Evolutionary conservation across 1,140 invertebrate genomes (phyloP).

Genomic region (Lepidostoma basale): DNA sequence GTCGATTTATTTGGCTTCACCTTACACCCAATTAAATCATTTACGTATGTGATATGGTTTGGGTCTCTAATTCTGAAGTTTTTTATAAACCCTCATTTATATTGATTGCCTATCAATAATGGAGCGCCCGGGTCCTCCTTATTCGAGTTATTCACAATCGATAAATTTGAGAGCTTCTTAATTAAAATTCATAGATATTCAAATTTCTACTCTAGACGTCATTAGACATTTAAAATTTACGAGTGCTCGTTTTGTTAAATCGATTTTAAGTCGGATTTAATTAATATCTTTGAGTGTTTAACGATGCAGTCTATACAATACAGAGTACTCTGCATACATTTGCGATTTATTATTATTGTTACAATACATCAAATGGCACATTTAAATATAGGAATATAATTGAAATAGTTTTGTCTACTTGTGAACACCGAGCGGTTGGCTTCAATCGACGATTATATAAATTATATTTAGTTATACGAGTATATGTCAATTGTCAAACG

Average conservation of each 20-base stretch:
- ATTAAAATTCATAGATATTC: conserved; percentile 39
- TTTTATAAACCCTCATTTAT: conserved; percentile 24
- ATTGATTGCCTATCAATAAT: conserved; percentile 26
- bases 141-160: conserved; percentile 24
- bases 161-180: conserved; percentile 25
- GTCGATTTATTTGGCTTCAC: too few species aligned
- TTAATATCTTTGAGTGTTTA: conserved; percentile 7
- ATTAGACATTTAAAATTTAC: conserved; percentile 23
- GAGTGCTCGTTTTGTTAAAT: conserved; percentile 27
- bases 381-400: too few species aligned
- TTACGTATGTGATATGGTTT: too few species aligned
- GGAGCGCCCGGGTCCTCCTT: conserved; percentile 15
- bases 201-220: conserved; percentile 31
- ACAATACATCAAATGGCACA: too few species aligned
- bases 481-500: too few species aligned
- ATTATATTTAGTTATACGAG: too few species aligned
- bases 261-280: conserved; percentile 23
- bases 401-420: too few species aligned
- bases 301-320: conserved; percentile 5
- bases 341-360: conserved; percentile 9
- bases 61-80: neutral
- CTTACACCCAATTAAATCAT: too few species aligned
- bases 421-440: too few species aligned
- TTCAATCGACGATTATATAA: too few species aligned
- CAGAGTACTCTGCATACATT: neutral